Conservation (phyloP, 2,888 invertebrate species). For the Chrysotoxum bicinctum region DNA sequence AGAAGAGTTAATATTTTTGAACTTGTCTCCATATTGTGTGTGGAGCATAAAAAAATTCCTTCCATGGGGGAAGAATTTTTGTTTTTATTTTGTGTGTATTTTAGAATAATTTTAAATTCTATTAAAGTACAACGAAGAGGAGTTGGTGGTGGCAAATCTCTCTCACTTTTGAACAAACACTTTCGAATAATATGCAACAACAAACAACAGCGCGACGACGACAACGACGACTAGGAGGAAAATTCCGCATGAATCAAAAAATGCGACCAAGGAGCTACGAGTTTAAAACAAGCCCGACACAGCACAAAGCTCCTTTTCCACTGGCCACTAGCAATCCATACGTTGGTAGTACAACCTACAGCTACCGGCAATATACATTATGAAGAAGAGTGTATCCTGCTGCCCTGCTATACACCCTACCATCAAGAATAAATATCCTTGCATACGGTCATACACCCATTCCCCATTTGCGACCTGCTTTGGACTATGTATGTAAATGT, state of each 20-base stretch:
- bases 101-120: conserved; percentile 20
- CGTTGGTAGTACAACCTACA: conserved; percentile 47
- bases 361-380: conserved; percentile 60
- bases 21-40: conserved; percentile 5
- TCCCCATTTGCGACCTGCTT: neutral
- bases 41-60: conserved; percentile 16
- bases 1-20: conserved; percentile 20
- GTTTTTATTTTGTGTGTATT: neutral
- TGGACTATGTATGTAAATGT: neutral
- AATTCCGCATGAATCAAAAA: conserved; percentile 39
- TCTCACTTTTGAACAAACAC: conserved; percentile 16
- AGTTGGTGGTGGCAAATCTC: neutral
- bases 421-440: conserved; percentile 33
- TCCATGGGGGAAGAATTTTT: neutral
- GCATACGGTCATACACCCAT: conserved; percentile 2
- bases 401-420: neutral
- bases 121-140: neutral
- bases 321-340: conserved; percentile 59
- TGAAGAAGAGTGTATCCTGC: conserved; percentile 53
- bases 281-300: conserved; percentile 7
- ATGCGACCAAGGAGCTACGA: conserved; percentile 14
- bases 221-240: neutral
- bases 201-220: neutral
- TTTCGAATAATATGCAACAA: conserved; percentile 20
- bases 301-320: conserved; percentile 48